Base-by-base conservation (phyloP, 2,888 invertebrate species). In the Seira sanloemensis region DNA sequence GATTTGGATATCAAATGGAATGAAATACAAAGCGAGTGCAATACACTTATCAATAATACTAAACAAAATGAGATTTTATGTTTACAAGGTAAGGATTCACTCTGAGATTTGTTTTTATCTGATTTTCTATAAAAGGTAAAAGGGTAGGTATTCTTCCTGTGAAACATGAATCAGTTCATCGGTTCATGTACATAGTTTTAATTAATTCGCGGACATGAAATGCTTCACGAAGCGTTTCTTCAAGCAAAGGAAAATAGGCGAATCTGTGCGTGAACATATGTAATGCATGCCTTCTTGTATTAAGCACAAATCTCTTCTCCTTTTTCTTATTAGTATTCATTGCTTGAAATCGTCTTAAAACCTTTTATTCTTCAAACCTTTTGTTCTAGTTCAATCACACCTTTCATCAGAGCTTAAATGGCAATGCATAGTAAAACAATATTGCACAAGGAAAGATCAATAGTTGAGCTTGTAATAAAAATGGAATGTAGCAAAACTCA, bases 331-430 rank as follows among this genome's bases (percentile, higher is more conserved):
- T 37, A 4, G 37, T 37, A 37, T 50, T 50, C 50, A n/a, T n/a
- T n/a, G n/a, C n/a, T n/a, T n/a, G n/a, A n/a, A n/a, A n/a, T n/a
- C n/a, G n/a, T n/a, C n/a, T n/a, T n/a, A n/a, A n/a, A n/a, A n/a
- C n/a, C n/a, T n/a, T n/a, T n/a, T n/a, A n/a, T n/a, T n/a, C n/a
- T n/a, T n/a, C n/a, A n/a, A n/a, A n/a, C n/a, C n/a, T 50, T 50
- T 50, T 50, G 50, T 50, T 50, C 50, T 50, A 50, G 50, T 50
- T 50, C 50, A 50, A 50, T 50, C 50, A 50, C 50, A 50, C 50
- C 16, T 50, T 50, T 50, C 50, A 12, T 50, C n/a, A n/a, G 16
- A 50, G 16, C n/a, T 12, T 18, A 37, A 4, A 37, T 37, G 37
- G 12, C 5, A n/a, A n/a, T n/a, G n/a, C n/a, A n/a, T 1, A 50